phyloP scores from a whole-genome alignment of 1,140 invertebrate species.

The Drosophila repletoides region DNA sequence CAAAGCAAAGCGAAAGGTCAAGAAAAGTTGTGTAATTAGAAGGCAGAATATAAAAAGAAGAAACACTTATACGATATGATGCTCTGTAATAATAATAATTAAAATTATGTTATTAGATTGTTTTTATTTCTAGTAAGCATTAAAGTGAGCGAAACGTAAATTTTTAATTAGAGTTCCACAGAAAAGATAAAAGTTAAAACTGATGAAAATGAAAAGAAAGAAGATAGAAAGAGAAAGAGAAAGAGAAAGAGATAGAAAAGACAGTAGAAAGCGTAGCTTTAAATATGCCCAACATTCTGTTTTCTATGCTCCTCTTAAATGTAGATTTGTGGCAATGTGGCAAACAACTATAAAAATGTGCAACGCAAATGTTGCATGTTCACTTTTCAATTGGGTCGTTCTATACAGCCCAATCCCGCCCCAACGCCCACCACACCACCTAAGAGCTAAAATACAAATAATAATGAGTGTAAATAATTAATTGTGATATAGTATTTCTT shows the following conservation, averaged over 20 bases:
- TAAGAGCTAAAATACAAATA: conserved; percentile 59
- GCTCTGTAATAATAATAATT: conserved; percentile 17
- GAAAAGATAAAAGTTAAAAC: conserved; percentile 9
- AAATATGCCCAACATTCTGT: conserved; percentile 26
- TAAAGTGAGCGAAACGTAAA: conserved; percentile 20
- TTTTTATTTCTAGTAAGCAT: conserved; percentile 32
- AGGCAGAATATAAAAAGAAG: background rate
- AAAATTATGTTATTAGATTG: conserved; percentile 30
- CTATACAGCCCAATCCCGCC: too few relatives aligned
- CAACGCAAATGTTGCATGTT: conserved; percentile 1
- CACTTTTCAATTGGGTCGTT: too few relatives aligned
- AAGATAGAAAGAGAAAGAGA: background rate
- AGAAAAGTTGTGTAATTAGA: conserved; percentile 23
- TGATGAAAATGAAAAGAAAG: background rate
- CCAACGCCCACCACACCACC: conserved; percentile 47
- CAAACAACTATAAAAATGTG: conserved; percentile 2
- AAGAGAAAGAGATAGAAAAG: conserved; percentile 26
- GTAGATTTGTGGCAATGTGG: conserved; percentile 21
- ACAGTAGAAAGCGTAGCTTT: conserved; percentile 68
- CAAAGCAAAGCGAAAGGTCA: conserved; percentile 9
- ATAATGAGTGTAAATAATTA: conserved; percentile 78
- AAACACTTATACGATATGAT: conserved; percentile 30
- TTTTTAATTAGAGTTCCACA: conserved; percentile 32
- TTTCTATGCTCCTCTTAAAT: conserved; percentile 22
- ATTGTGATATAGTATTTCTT: conserved; percentile 81